phyloP scores from a whole-genome alignment of 2,113 vertebrate genomes.

The Saguinus midas region DNA sequence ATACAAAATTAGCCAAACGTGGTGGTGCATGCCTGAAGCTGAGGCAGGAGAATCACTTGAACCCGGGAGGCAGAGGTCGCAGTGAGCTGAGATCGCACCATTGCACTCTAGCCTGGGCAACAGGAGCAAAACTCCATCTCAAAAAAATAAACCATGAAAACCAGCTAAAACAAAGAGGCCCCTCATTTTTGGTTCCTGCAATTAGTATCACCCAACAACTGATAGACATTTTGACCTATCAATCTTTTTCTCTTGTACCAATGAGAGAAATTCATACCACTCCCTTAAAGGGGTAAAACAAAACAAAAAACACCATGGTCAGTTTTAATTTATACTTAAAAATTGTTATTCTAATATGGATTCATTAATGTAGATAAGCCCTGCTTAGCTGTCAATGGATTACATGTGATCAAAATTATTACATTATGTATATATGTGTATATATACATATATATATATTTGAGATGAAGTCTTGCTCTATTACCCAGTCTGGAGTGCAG shows the following conservation, averaged over 20 bases:
- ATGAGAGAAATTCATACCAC: background rate
- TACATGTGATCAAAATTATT: background rate
- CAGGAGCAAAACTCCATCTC: too few species aligned
- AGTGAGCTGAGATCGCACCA: too few species aligned
- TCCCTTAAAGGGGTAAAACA: background rate
- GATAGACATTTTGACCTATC: background rate
- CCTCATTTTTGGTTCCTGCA: background rate
- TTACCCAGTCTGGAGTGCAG: too few species aligned
- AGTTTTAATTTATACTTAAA: conserved; percentile 34
- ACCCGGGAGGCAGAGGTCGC: too few species aligned
- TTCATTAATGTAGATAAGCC: background rate
- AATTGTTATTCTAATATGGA: background rate
- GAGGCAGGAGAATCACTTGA: too few species aligned
- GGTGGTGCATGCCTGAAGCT: too few species aligned
- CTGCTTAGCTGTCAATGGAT: background rate
- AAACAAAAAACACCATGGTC: background rate
- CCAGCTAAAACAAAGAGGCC: background rate
- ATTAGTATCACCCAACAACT: background rate
- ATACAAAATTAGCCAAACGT: too few species aligned
- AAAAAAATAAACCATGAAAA: too few species aligned
- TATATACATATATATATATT: too few species aligned
- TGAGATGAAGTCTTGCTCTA: too few species aligned
- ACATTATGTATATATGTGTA: background rate
- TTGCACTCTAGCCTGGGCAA: too few species aligned
- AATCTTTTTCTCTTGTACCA: background rate